These are phyloP conservation scores for Balearica regulorum DNA, from an alignment of 2,797 vertebrate species.

Conservation along the genomic window DNA sequence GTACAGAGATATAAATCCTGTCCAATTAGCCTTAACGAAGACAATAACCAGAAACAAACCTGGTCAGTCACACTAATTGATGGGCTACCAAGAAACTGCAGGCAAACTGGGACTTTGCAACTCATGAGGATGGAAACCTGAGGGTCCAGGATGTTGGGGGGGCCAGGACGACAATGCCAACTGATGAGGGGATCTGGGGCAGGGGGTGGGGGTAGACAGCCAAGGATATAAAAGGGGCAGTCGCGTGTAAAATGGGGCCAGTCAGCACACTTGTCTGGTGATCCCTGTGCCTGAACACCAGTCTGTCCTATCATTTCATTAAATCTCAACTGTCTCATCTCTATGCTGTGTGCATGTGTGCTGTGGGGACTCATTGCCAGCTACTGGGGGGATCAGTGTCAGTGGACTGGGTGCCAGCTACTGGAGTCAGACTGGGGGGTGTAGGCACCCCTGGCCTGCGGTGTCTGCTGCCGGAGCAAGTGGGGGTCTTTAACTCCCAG, in stretches of 20 bases:
- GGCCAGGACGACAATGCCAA: accelerated
- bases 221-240: not conserved
- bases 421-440: too few species aligned
- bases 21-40: not conserved
- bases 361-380: not conserved
- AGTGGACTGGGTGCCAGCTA: too few species aligned
- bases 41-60: not conserved
- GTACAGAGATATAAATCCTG: not conserved
- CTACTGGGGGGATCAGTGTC: accelerated
- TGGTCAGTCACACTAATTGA: not conserved
- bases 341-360: not conserved
- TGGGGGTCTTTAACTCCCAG: not conserved
- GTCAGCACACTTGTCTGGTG: not conserved
- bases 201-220: not conserved
- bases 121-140: not conserved
- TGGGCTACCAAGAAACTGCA: not conserved
- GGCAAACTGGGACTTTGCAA: not conserved
- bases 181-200: too few species aligned
- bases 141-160: not conserved
- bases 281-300: not conserved
- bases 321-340: not conserved
- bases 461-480: not conserved
- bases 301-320: not conserved
- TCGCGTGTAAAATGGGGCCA: not conserved
- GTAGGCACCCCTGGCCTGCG: accelerated